phyloP scores from a whole-genome alignment of 2,113 vertebrate species.

The Percopsis transmontana region DNA sequence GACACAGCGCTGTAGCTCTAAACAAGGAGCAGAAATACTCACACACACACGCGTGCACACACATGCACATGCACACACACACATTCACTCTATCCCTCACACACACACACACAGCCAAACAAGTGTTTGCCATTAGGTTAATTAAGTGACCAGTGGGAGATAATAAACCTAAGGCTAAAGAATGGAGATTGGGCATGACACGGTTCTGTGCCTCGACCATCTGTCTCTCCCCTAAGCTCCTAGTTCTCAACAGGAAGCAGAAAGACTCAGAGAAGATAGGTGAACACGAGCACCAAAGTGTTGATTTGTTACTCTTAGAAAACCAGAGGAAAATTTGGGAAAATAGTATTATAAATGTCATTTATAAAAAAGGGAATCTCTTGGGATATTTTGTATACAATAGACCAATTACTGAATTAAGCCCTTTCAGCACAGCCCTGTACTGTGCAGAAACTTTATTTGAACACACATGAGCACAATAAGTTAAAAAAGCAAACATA shows the following conservation, averaged over 20 bases:
- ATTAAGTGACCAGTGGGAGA: conserved; percentile 57
- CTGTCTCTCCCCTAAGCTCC: conserved; percentile 62
- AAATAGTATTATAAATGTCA: no score
- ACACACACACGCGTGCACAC: conserved; percentile 2
- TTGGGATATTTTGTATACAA: no score
- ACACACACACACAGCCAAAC: conserved; percentile 11
- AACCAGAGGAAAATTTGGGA: no score
- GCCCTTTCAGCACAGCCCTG: no score
- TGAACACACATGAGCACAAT: not conserved
- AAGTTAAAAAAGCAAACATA: not conserved
- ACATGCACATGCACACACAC: not conserved
- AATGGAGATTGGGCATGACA: conserved; percentile 57
- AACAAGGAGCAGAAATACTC: conserved; percentile 42
- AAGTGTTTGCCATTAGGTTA: conserved; percentile 69
- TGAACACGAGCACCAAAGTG: no score
- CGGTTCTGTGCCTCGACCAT: conserved; percentile 53
- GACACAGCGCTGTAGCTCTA: conserved; percentile 9
- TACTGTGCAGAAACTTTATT: no score
- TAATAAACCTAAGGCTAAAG: conserved; percentile 58
- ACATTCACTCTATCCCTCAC: not conserved
- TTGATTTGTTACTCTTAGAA: no score
- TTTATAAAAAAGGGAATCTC: no score
- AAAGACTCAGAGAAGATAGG: not conserved
- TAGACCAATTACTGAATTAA: no score
- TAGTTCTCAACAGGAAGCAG: conserved; percentile 16